Percentiles rank a stretch among this genome's conserved stretches.
These are phyloP conservation scores for Atopsyche davidsoni DNA, from an alignment of 1,140 invertebrate species.

Conservation along the genomic window DNA sequence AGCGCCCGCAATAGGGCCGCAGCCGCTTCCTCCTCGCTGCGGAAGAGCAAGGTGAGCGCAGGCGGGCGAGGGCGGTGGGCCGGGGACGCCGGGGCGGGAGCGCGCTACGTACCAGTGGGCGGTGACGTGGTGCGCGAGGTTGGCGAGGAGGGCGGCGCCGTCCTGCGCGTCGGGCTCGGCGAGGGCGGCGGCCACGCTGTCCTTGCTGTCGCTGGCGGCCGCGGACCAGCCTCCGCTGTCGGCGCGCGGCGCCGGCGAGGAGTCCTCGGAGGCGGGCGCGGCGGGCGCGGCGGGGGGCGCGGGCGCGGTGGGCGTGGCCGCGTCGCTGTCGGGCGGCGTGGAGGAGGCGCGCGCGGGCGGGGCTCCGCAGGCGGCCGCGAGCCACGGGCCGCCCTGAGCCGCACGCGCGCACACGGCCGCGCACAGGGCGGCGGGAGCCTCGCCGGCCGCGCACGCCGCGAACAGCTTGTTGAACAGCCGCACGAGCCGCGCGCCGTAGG, in stretches of 20 bases:
- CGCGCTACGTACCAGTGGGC: conserved; percentile 38
- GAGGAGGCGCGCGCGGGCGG: conserved; percentile 34
- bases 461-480: conserved; percentile 47
- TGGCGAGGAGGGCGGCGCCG: conserved; percentile 37
- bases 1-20: conserved; percentile 68
- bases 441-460: conserved; percentile 32
- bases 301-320: conserved; percentile 31
- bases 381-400: conserved; percentile 34
- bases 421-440: conserved; percentile 33
- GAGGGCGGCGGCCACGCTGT: conserved; percentile 30
- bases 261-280: conserved; percentile 36
- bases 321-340: conserved; percentile 30
- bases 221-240: conserved; percentile 38
- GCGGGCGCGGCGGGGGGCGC: conserved; percentile 28
- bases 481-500: conserved; percentile 67
- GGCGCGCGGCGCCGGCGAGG: background rate
- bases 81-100: conserved; percentile 38
- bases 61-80: conserved; percentile 31
- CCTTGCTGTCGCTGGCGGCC: conserved; percentile 38
- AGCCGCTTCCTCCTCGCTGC: conserved; percentile 60
- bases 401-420: conserved; percentile 35
- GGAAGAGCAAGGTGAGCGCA: background rate
- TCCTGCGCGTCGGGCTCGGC: conserved; percentile 35
- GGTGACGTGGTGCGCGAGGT: conserved; percentile 42
- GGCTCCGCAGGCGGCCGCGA: conserved; percentile 34